phyloP scores from a whole-genome alignment of 2,797 vertebrate genomes.

The Vireo griseus region DNA sequence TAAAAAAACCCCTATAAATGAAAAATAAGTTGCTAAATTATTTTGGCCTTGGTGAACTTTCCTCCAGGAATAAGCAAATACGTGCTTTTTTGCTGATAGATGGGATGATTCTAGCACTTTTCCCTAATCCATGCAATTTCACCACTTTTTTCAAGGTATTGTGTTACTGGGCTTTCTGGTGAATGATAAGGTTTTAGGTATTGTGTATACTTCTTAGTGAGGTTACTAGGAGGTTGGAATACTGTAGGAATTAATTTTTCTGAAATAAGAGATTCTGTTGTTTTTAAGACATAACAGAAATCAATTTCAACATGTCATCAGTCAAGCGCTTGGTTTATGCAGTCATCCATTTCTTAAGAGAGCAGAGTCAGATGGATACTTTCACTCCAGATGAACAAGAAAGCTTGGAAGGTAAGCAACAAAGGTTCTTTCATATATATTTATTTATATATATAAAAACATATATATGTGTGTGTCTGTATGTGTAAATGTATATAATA shows the following conservation, averaged over 20 bases:
- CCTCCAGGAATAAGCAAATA: not conserved
- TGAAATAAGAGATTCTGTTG: not conserved
- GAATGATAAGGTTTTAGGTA: not conserved
- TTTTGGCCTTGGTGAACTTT: not conserved
- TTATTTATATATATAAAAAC: not conserved
- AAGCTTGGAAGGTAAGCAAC: slow-evolving; percentile 90
- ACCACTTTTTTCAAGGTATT: not conserved
- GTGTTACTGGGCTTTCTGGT: not conserved
- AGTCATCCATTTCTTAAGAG: slow-evolving; percentile 93
- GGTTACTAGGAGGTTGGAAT: not conserved
- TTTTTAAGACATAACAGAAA: slow-evolving; percentile 55
- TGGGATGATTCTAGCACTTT: not conserved
- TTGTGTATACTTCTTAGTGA: not conserved
- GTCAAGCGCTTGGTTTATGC: slow-evolving; percentile 93
- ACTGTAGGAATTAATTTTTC: not conserved
- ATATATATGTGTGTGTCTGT: rapidly evolving
- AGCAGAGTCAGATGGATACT: slow-evolving; percentile 89
- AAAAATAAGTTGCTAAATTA: not conserved
- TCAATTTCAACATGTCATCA: slow-evolving; percentile 85
- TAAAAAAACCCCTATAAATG: not conserved
- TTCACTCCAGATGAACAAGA: slow-evolving; percentile 95
- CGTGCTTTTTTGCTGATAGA: not conserved
- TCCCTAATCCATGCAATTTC: not conserved
- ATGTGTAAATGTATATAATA: not conserved
- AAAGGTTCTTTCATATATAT: not conserved